phyloP scores from a whole-genome alignment of 1,140 invertebrate species.

The Heliconius himera region DNA sequence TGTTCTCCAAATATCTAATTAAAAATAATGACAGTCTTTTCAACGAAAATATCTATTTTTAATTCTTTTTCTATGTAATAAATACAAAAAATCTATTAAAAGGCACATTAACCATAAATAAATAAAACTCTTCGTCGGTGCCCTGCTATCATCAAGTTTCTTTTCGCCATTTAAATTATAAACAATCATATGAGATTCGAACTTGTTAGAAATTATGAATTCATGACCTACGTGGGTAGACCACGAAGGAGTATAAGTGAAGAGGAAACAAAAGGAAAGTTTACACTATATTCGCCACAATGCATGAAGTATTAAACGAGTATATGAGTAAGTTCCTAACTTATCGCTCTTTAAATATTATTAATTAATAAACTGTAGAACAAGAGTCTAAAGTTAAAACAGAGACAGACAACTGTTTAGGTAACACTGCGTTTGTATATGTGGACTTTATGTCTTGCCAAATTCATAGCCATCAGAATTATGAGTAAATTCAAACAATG shows the following conservation, averaged over 20 bases:
- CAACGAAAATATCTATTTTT: no score
- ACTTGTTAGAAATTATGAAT: constrained; percentile 19
- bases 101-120: no score
- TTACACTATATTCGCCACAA: constrained; percentile 26
- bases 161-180: neutral
- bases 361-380: constrained; percentile 34
- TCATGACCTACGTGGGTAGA: constrained; percentile 17
- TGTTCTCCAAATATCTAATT: no score
- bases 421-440: no score
- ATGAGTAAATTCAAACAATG: no score
- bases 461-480: no score
- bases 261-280: constrained; percentile 41
- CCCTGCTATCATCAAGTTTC: neutral
- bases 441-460: no score
- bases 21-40: no score
- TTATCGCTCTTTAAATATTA: constrained; percentile 34
- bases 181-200: neutral
- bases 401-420: neutral
- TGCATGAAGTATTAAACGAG: constrained; percentile 37
- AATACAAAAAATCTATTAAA: no score
- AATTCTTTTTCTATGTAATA: no score
- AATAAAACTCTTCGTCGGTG: no score
- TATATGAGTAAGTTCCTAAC: constrained; percentile 28
- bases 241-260: constrained; percentile 15
- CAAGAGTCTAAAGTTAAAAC: neutral